Percentiles rank a stretch among this genome's conserved stretches.
phyloP scores from a whole-genome alignment of 2,113 vertebrate species.

The Centropus bengalensis region DNA sequence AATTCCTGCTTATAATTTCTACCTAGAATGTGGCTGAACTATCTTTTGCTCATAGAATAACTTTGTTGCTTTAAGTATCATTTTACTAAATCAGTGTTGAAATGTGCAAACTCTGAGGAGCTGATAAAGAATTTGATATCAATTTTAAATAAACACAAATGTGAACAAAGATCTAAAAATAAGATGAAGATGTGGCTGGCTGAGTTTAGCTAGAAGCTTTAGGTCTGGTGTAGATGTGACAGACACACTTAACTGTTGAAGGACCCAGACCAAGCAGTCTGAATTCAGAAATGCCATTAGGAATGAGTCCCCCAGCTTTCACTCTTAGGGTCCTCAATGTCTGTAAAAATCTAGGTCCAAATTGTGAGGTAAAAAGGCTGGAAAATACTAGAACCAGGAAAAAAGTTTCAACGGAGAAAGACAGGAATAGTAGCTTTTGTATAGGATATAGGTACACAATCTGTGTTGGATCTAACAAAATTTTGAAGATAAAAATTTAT shows the following conservation, averaged over 20 bases:
- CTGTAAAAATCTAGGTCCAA: neutral
- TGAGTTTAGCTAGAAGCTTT: neutral
- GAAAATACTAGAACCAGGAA: neutral
- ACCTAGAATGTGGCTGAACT: neutral
- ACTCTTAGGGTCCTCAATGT: neutral
- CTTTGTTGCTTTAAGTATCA: neutral
- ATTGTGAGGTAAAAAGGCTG: neutral
- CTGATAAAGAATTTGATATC: neutral
- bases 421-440: neutral
- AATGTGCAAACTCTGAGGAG: neutral
- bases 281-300: neutral
- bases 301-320: neutral
- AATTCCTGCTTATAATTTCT: neutral
- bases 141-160: neutral
- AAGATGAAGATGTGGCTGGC: neutral
- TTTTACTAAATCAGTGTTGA: neutral
- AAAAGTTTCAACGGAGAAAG: neutral
- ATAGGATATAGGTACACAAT: neutral
- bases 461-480: neutral
- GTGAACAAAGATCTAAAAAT: neutral
- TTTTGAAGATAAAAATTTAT: neutral
- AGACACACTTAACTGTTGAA: neutral
- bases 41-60: neutral
- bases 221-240: neutral
- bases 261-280: neutral